Evolutionary conservation across 2,888 invertebrate species (phyloP), one percentile per base, ranked within the genome.

Genomic region (Andrena bicolor): DNA sequence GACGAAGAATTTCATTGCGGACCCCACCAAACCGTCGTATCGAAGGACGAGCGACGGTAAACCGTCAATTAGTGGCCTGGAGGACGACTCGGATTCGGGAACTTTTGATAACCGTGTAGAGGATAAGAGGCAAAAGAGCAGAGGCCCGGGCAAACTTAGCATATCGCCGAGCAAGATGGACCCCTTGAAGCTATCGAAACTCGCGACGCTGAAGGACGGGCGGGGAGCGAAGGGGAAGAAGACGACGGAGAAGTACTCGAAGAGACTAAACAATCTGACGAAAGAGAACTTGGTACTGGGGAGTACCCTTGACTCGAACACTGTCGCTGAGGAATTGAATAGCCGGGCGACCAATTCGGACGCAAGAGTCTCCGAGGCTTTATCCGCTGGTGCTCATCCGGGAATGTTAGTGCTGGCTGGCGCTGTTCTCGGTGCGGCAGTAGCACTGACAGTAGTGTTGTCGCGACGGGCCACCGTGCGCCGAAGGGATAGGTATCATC

Each of bases 321-420:
- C 91, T 64, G 81, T 92, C 20, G 92, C 92, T n/a, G 91, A 93
- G 77, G 92, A 93, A 81, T 76, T 92, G 72, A 92, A 89, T 70
- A 85, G 91, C 3, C 88, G 88, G 3, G 91, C 90, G 2, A 91
- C 90, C n/a, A 92, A 92, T 79, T 90, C 91, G 7, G 91, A 91
- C 30, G 90, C 91, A 2, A 81, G 91, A 49, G 76, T 90, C 6
- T 89, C 90, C 30, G 92, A 92, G 63, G 87, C 91, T 26, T 77
- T 91, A 2, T 86, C 90, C 6, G 89, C 89, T 2, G 92, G 90
- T 4, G 95, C 94, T 89, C 95, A 95, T 92, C 96, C 95, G 73
- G 96, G 94, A 10, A 95, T 95, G 91, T 94, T 96, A 77, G 95
- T 96, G 53, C 94, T 95, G 70, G 94, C 94, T 41, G 94, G 95